phyloP scores from a whole-genome alignment of 2,797 vertebrate genomes.

The Hozukius guyotensis region DNA sequence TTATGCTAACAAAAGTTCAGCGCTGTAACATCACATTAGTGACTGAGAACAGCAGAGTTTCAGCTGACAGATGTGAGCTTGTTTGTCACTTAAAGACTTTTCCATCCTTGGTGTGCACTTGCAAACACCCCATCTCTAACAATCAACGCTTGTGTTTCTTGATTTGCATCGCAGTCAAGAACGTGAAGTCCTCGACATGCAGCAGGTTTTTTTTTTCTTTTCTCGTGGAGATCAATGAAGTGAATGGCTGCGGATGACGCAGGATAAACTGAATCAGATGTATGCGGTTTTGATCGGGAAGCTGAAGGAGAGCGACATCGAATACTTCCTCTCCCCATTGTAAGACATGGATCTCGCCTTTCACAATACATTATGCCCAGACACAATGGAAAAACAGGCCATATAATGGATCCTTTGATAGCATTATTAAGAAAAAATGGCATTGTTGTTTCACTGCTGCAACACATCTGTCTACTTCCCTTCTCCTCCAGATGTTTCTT shows the following conservation, averaged over 20 bases:
- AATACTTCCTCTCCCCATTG: slow-evolving; percentile 64
- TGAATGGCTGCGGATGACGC: slow-evolving; percentile 48
- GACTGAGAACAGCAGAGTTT: slow-evolving; percentile 16
- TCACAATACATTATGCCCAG: slow-evolving; percentile 49
- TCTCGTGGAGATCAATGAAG: slow-evolving; percentile 53
- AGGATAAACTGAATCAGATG: slow-evolving; percentile 67
- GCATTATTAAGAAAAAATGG: slow-evolving; percentile 46
- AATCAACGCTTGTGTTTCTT: slow-evolving; percentile 38
- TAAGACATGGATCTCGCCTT: slow-evolving; percentile 47
- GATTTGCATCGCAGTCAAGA: slow-evolving; percentile 28
- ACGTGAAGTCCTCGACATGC: slow-evolving; percentile 29
- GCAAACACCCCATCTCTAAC: slow-evolving; percentile 43
- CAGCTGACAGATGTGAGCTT: slow-evolving; percentile 22
- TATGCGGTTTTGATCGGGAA: slow-evolving; percentile 66
- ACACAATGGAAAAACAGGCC: slow-evolving; percentile 42
- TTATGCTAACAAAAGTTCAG: slow-evolving; percentile 28
- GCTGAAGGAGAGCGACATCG: slow-evolving; percentile 48
- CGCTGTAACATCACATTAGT: slow-evolving; percentile 5
- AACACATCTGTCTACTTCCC: slow-evolving; percentile 47
- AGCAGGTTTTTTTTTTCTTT: slow-evolving; percentile 15
- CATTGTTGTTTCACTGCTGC: slow-evolving; percentile 47
- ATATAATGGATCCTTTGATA: slow-evolving; percentile 64
- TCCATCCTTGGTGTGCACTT: slow-evolving; percentile 47
- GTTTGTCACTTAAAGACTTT: slow-evolving; percentile 26
- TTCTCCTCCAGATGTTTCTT: slow-evolving; percentile 64